Evolutionary conservation across 2,888 invertebrate genomes (phyloP), one percentile per base, ranked within the genome.

Genomic region (Tubulanus polymorphus): DNA sequence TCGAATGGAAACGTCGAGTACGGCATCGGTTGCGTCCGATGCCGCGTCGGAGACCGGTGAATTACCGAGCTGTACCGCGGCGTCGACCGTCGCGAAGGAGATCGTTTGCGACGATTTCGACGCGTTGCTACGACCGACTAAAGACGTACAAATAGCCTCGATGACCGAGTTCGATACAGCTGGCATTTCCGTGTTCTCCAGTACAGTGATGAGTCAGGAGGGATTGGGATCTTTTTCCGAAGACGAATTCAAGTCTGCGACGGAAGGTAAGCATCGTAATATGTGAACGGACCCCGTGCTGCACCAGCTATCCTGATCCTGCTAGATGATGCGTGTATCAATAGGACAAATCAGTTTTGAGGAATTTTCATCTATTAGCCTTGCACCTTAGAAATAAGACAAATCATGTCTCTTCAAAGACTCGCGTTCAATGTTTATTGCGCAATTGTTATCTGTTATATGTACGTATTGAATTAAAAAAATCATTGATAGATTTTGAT

Each of bases 241-340:
- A 20, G 41, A 41, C 23, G 41, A 23, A 23, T 41, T 41, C 15
- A 41, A 23, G 15, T 23, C 41, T 20, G 41, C 41, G 18, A 41
- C 41, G 6, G 41, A 41, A 15, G 41, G 41, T 41, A 41, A 41
- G 41, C n/a, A n/a, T n/a, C n/a, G n/a, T n/a, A n/a, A n/a, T n/a
- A n/a, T n/a, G n/a, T n/a, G n/a, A n/a, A n/a, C n/a, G n/a, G n/a
- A n/a, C n/a, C n/a, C n/a, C n/a, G n/a, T n/a, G n/a, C n/a, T n/a
- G n/a, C n/a, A n/a, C n/a, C n/a, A n/a, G n/a, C n/a, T n/a, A n/a
- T n/a, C n/a, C n/a, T n/a, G n/a, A n/a, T n/a, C n/a, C n/a, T n/a
- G n/a, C n/a, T n/a, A n/a, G n/a, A n/a, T n/a, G n/a, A n/a, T n/a
- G n/a, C n/a, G n/a, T n/a, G n/a, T n/a, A n/a, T n/a, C n/a, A n/a